Evolutionary conservation across 2,797 vertebrate species (phyloP).

Genomic region (Cuniculus paca): DNA sequence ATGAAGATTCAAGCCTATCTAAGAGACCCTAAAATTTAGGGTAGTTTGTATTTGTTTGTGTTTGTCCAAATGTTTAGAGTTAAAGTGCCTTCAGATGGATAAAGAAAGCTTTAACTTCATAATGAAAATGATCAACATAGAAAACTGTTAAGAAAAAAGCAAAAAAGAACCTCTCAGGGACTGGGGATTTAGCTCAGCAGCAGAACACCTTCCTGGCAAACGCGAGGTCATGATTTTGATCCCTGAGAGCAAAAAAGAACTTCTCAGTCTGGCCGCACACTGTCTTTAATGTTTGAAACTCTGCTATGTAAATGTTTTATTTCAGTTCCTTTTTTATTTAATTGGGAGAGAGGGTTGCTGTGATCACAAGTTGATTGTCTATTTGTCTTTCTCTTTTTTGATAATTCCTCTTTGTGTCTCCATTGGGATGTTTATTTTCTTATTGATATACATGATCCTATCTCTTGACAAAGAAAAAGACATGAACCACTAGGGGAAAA

Average conservation of each 20-base stretch:
- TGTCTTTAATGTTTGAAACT: neutral
- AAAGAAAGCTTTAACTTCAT: neutral
- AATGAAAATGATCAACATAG: slow-evolving; percentile 18
- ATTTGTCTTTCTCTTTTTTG: neutral
- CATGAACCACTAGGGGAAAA: too few relatives aligned
- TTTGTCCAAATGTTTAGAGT: neutral
- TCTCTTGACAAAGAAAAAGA: neutral
- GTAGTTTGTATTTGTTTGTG: neutral
- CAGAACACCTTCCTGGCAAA: too few relatives aligned
- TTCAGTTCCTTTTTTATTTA: neutral
- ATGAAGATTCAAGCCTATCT: neutral
- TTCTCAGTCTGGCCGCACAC: neutral
- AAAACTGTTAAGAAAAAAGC: neutral
- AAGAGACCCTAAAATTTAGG: neutral
- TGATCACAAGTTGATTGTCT: neutral
- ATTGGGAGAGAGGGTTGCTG: neutral
- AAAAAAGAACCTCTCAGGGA: neutral
- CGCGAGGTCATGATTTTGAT: too few relatives aligned
- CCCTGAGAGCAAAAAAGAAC: too few relatives aligned
- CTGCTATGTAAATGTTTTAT: neutral
- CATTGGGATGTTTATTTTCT: neutral
- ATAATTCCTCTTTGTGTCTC: neutral
- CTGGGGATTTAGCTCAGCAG: too few relatives aligned
- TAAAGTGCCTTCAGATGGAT: neutral
- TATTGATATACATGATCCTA: neutral